Evolutionary conservation across 2,113 vertebrate species (phyloP).

Genomic region (Odocoileus virginianus): DNA sequence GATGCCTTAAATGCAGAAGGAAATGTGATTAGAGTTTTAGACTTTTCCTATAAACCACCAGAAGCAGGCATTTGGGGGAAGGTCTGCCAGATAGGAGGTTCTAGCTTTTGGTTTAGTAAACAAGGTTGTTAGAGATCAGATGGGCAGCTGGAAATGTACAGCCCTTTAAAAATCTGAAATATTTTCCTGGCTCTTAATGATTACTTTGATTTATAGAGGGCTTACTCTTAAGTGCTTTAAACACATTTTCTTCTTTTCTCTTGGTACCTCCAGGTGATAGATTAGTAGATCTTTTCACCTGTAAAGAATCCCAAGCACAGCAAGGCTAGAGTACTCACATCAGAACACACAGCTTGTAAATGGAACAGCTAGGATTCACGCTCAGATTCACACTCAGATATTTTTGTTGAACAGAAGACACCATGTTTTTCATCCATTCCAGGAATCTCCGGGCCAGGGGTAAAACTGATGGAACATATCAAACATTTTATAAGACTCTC

Average conservation of each 20-base stretch:
- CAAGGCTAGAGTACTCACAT: background rate
- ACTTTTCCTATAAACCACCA: background rate
- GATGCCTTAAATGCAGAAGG: background rate
- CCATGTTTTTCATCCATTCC: background rate
- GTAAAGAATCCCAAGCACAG: background rate
- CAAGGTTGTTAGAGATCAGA: background rate
- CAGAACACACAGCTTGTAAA: background rate
- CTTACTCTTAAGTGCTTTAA: background rate
- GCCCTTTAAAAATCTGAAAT: background rate
- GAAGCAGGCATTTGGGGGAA: background rate
- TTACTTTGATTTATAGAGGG: background rate
- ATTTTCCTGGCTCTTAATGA: background rate
- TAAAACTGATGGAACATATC: background rate
- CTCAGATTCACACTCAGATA: background rate
- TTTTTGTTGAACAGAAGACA: background rate
- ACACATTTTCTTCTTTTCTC: background rate
- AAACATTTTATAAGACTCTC: background rate
- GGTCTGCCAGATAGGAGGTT: background rate
- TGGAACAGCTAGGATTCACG: background rate
- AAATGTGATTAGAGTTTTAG: background rate
- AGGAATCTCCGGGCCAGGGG: background rate
- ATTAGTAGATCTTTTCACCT: background rate
- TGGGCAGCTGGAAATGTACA: background rate
- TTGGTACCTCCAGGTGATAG: background rate
- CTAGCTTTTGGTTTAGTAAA: background rate